These are phyloP conservation scores for Rhincodon typus DNA, from an alignment of 2,797 vertebrate species.

Conservation along the genomic window DNA sequence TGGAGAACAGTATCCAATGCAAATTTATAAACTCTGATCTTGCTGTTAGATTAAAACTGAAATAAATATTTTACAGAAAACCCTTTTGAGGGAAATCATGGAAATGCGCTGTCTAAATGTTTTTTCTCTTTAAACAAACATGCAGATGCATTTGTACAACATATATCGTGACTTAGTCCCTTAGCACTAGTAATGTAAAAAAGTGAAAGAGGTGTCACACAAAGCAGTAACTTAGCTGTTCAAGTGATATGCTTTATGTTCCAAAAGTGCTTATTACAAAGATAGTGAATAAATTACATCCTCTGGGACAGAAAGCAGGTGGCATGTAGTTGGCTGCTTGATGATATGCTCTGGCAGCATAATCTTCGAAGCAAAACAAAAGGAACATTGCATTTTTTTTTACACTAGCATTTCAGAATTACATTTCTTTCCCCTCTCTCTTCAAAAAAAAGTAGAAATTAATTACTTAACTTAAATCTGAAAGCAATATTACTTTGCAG, in stretches of 20 bases:
- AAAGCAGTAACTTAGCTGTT: background rate
- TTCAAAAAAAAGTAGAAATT: background rate
- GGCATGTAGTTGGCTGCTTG: background rate
- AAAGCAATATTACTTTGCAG: background rate
- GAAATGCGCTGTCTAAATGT: background rate
- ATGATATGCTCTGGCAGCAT: background rate
- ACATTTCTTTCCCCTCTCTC: background rate
- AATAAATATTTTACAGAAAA: background rate
- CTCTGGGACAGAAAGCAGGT: constrained; percentile 13
- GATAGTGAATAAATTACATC: background rate
- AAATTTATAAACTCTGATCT: background rate
- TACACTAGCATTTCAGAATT: background rate
- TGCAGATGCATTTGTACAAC: background rate
- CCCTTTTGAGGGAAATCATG: background rate
- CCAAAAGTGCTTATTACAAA: background rate
- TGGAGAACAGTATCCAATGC: background rate
- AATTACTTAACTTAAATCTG: background rate
- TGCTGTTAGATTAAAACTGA: background rate
- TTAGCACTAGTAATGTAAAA: background rate
- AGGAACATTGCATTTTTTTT: background rate
- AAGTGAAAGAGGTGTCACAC: background rate
- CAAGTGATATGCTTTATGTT: background rate
- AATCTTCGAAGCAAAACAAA: background rate
- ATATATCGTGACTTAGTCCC: background rate
- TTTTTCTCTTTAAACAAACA: background rate